A percentile compares a stretch with the other conserved stretches of the same genome.
phyloP scores from a whole-genome alignment of 2,888 invertebrate genomes.

The Lithophane semibrunnea region DNA sequence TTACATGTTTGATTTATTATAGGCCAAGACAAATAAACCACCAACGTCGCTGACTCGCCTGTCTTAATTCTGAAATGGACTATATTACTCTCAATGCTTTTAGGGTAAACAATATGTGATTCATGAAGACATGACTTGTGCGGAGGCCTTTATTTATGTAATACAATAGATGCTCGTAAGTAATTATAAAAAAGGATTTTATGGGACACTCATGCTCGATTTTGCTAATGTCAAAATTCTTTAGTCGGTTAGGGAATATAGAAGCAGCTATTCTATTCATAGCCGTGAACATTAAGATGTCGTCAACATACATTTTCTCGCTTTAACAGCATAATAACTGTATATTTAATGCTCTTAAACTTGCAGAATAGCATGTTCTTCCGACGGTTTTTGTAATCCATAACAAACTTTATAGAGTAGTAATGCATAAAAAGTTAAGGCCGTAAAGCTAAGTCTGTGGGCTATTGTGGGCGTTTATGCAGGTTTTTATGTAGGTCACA shows the following conservation, averaged over 20 bases:
- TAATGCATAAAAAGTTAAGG: conserved; percentile 67
- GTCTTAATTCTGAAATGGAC: conserved; percentile 62
- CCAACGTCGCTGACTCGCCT: conserved; percentile 75
- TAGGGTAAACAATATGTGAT: conserved; percentile 53
- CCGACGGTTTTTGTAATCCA: conserved; percentile 31
- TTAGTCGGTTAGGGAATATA: not conserved
- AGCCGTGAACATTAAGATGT: conserved; percentile 27
- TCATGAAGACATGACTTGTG: conserved; percentile 23
- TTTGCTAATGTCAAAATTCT: conserved; percentile 1
- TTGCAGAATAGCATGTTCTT: conserved; percentile 20
- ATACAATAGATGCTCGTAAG: not conserved
- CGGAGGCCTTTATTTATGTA: conserved; percentile 12
- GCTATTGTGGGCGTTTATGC: conserved; percentile 61
- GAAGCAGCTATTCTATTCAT: not conserved
- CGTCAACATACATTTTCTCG: conserved; percentile 23
- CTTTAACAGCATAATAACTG: conserved; percentile 28
- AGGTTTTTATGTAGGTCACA: conserved; percentile 73
- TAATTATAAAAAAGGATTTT: not conserved
- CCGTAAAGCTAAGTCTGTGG: conserved; percentile 67
- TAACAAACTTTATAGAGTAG: conserved; percentile 48
- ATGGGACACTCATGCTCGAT: not conserved
- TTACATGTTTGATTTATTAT: conserved; percentile 78
- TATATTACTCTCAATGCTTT: conserved; percentile 45
- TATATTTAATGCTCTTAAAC: conserved; percentile 25
- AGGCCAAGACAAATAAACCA: conserved; percentile 73